A percentile compares a stretch with the other conserved stretches of the same genome.
Conservation (phyloP, 2,797 vertebrate species). For the Atherinosoma microstoma region DNA sequence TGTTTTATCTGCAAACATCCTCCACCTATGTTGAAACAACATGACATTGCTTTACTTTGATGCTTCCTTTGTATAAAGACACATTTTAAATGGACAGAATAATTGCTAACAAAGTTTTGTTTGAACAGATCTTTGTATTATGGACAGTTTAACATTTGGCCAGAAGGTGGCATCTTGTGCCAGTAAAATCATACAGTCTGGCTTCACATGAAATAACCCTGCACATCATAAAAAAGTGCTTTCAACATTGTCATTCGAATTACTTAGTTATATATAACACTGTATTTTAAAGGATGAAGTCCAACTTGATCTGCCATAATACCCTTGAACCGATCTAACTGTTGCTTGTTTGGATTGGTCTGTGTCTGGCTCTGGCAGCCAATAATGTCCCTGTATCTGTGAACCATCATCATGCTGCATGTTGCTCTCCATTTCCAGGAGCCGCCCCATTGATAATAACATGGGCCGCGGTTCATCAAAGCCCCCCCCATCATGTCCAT, state of each 20-base stretch:
- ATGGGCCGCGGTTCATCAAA: slow-evolving; percentile 78
- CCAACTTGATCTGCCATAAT: background rate
- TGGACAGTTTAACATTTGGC: slow-evolving; percentile 31
- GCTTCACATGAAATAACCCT: background rate
- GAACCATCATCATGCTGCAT: slow-evolving; percentile 69
- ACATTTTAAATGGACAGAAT: background rate
- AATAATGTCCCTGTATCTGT: slow-evolving; percentile 50
- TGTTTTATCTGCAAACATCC: background rate
- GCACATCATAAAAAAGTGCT: background rate
- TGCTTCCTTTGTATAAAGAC: background rate
- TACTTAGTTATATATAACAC: background rate
- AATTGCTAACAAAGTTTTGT: background rate
- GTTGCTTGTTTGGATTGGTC: slow-evolving; percentile 44
- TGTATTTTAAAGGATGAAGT: slow-evolving; percentile 9
- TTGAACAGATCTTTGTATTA: background rate
- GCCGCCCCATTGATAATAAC: slow-evolving; percentile 83
- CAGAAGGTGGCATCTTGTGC: slow-evolving; percentile 65
- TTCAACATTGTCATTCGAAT: slow-evolving; percentile 14
- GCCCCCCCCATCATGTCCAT: slow-evolving; percentile 77
- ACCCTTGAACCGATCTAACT: background rate
- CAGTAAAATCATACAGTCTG: background rate
- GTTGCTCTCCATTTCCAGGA: slow-evolving; percentile 86
- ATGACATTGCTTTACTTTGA: too few species aligned
- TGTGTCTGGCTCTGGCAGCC: slow-evolving; percentile 20
- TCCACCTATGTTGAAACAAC: background rate